Conservation (phyloP, 2,888 invertebrate genomes). For the Spodoptera littoralis region DNA sequence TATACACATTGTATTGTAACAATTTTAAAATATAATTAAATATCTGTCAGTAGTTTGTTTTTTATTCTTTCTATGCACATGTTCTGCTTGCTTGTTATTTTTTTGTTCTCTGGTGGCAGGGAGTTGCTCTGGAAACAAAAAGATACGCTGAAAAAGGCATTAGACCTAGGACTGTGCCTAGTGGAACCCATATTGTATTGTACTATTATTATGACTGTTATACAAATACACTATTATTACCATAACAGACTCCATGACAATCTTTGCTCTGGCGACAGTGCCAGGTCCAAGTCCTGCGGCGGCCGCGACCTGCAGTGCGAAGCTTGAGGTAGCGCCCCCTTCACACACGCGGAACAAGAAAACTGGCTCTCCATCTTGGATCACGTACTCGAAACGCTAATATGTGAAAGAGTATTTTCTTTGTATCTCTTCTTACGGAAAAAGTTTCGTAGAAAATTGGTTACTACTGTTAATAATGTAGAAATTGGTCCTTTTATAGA, state of each 20-base stretch:
- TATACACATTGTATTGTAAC: slow-evolving; percentile 62
- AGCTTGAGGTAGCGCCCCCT: slow-evolving; percentile 82
- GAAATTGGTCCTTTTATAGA: no score
- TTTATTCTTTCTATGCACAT: slow-evolving; percentile 72
- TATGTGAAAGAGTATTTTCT: background rate
- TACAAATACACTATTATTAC: slow-evolving; percentile 51
- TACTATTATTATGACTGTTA: background rate
- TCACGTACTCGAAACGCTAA: slow-evolving; percentile 90
- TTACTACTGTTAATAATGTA: no score
- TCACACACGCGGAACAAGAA: slow-evolving; percentile 91
- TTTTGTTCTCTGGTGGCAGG: slow-evolving; percentile 72
- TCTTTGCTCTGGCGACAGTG: slow-evolving; percentile 86
- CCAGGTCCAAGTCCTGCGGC: slow-evolving; percentile 87
- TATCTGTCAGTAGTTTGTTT: slow-evolving; percentile 73
- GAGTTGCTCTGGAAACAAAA: slow-evolving; percentile 72
- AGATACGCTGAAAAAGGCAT: background rate
- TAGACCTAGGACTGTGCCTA: background rate
- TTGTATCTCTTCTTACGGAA: no score
- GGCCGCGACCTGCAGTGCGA: slow-evolving; percentile 86
- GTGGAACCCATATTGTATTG: slow-evolving; percentile 2
- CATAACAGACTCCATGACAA: slow-evolving; percentile 77
- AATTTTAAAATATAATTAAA: slow-evolving; percentile 78
- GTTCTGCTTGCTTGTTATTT: slow-evolving; percentile 73
- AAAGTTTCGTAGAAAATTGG: no score
- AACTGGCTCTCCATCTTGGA: slow-evolving; percentile 89